Base-by-base conservation (phyloP, 2,797 vertebrate genomes). In the Cyprinodon diabolis region DNA sequence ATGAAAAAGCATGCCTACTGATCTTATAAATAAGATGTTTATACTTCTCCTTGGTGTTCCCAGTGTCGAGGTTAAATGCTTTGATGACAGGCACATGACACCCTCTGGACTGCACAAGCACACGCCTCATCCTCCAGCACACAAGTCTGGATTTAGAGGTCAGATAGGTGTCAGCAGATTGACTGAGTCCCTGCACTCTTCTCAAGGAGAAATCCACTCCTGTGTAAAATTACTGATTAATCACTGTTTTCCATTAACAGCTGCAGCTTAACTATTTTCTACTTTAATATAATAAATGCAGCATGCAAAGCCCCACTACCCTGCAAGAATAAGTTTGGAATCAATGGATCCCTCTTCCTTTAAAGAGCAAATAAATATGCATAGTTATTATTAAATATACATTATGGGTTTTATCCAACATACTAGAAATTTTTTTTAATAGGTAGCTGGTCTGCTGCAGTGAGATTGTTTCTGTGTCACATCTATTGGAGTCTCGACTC, bases 71-170 rank as follows among this genome's bases (percentile, higher is more conserved):
- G 45, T 73, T 66, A 30, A 14, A 45, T 51, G 35, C 35, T 43
- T 51, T 72, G 58, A 63, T 52, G 51, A 65, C 51, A 30, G 13
- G n/a, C 62, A 55, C 37, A 45, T 55, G 63, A 52, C 51, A 49
- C 17, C n/a, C 14, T 37, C 25, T 19, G 51, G 37, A 56, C n/a
- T 12, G 15, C 35, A 25, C 9, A 6, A 71, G 30, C 15, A 65
- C 35, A 14, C 47, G 71, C 17, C 4, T 66, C 40, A 25, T 35
- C 71, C 23, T 66, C 37, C 52, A 21, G 40, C 62, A 47, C 63
- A 67, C 62, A 57, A 35, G 51, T 30, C 51, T 66, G 43, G 25
- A 23, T 68, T 57, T 37, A 30, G 19, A 48, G 72, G 25, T 37
- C 25, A 21, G 72, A 49, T 54, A 25, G 43, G 52, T 25, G 40